Percentiles rank a stretch among this genome's conserved stretches.
phyloP scores from a whole-genome alignment of 2,113 vertebrate species.

The Istiophorus platypterus region DNA sequence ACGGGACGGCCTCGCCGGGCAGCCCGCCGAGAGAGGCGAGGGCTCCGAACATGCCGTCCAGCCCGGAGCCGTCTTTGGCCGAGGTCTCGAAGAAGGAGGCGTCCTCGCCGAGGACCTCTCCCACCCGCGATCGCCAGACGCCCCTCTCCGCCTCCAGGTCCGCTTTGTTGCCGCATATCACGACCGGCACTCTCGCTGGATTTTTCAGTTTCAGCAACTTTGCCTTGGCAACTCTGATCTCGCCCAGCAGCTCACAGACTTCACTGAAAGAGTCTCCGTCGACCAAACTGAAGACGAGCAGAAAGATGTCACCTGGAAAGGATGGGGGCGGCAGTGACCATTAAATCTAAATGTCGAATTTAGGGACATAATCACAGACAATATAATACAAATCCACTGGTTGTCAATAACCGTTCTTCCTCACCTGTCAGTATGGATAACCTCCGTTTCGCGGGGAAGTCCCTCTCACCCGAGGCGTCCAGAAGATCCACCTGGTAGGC shows the following conservation, averaged over 20 bases:
- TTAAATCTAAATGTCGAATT: neutral
- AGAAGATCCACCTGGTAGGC: slow-evolving; percentile 83
- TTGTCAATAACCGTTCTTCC: neutral
- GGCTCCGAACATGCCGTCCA: slow-evolving; percentile 77
- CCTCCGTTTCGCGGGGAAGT: slow-evolving; percentile 84
- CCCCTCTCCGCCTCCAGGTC: slow-evolving; percentile 67
- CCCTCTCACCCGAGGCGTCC: slow-evolving; percentile 81
- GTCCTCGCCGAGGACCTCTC: slow-evolving; percentile 62
- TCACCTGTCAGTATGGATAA: slow-evolving; percentile 85
- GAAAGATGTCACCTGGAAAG: slow-evolving; percentile 81
- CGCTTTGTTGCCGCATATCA: slow-evolving; percentile 84
- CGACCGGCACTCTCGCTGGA: slow-evolving; percentile 44
- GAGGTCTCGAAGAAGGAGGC: slow-evolving; percentile 78
- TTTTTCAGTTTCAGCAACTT: slow-evolving; percentile 76
- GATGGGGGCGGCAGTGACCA: neutral
- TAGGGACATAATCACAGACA: neutral
- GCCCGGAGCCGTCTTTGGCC: slow-evolving; percentile 76
- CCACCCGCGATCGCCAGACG: slow-evolving; percentile 59
- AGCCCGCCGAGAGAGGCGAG: slow-evolving; percentile 78
- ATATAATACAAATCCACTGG: neutral
- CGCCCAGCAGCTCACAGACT: slow-evolving; percentile 67
- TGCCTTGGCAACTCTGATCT: slow-evolving; percentile 79
- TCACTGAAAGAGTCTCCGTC: slow-evolving; percentile 80
- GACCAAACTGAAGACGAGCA: slow-evolving; percentile 83
- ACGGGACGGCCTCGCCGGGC: slow-evolving; percentile 78